Evolutionary conservation across 1,140 invertebrate species (phyloP).

Genomic region (Drosophila albomicans): DNA sequence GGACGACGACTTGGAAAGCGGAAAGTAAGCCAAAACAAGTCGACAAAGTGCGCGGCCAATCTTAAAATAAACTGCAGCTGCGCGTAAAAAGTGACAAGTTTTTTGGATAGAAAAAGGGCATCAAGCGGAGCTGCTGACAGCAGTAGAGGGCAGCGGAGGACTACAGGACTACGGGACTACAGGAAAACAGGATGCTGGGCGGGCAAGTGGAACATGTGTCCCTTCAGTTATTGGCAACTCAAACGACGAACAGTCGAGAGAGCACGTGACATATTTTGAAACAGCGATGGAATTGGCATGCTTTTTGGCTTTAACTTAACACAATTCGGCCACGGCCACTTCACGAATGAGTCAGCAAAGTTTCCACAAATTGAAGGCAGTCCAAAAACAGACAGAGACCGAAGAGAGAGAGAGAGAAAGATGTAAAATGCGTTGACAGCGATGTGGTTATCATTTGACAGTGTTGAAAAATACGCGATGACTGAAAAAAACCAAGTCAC

Average conservation of each 20-base stretch:
- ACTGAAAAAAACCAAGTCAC: slow-evolving; percentile 3
- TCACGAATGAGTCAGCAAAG: slow-evolving; percentile 35
- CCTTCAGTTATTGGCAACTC: slow-evolving; percentile 68
- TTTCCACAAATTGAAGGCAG: not conserved
- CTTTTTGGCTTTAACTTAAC: slow-evolving; percentile 46
- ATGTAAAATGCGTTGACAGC: slow-evolving; percentile 55
- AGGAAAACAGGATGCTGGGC: slow-evolving; percentile 17
- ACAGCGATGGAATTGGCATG: slow-evolving; percentile 31
- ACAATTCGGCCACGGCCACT: not conserved
- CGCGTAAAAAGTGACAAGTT: slow-evolving; percentile 82
- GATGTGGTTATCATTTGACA: slow-evolving; percentile 45
- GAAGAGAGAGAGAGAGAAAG: not conserved
- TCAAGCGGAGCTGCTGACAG: slow-evolving; percentile 20
- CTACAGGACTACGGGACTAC: not conserved
- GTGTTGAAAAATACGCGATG: slow-evolving; percentile 1
- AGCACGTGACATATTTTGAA: slow-evolving; percentile 75
- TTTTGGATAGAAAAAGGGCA: slow-evolving; percentile 37
- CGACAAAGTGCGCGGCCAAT: slow-evolving; percentile 73
- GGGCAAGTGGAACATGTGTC: slow-evolving; percentile 73
- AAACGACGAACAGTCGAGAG: slow-evolving; percentile 53
- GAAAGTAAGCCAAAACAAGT: slow-evolving; percentile 56
- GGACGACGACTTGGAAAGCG: slow-evolving; percentile 26
- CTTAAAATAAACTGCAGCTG: slow-evolving; percentile 82
- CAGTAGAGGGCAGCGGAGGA: not conserved
- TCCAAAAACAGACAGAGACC: not conserved